phyloP scores from a whole-genome alignment of 1,140 invertebrate genomes.

The Cydia pomonella region DNA sequence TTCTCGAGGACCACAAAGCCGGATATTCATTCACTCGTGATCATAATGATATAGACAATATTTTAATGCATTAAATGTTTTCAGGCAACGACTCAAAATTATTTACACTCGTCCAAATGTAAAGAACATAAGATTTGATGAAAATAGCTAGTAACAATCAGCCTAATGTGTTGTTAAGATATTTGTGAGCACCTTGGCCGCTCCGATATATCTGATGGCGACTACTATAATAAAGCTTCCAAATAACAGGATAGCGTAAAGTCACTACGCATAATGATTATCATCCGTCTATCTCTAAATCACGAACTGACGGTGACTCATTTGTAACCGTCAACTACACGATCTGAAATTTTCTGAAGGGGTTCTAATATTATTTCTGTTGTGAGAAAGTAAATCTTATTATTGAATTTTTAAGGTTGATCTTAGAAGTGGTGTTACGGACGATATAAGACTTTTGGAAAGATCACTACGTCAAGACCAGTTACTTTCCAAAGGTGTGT shows the following conservation, averaged over 20 bases:
- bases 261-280: slow-evolving; percentile 15
- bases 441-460: background rate
- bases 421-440: background rate
- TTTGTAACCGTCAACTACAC: slow-evolving; percentile 13
- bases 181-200: too few species aligned
- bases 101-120: too few species aligned
- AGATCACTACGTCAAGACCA: background rate
- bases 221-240: background rate
- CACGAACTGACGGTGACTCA: slow-evolving; percentile 20
- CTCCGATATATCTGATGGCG: too few species aligned
- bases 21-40: too few species aligned
- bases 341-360: background rate
- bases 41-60: too few species aligned
- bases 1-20: too few species aligned
- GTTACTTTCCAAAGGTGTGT: background rate
- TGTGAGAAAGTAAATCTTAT: background rate
- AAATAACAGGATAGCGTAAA: slow-evolving; percentile 4
- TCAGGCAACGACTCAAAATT: too few species aligned
- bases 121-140: too few species aligned
- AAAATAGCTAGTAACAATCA: too few species aligned
- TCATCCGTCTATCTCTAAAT: slow-evolving; percentile 22
- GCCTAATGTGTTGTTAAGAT: too few species aligned
- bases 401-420: background rate
- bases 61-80: too few species aligned
- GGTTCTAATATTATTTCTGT: background rate